Percentiles rank a stretch among this genome's conserved stretches.
These are phyloP conservation scores for Bombus breviceps DNA, from an alignment of 1,140 invertebrate species.

Conservation along the genomic window DNA sequence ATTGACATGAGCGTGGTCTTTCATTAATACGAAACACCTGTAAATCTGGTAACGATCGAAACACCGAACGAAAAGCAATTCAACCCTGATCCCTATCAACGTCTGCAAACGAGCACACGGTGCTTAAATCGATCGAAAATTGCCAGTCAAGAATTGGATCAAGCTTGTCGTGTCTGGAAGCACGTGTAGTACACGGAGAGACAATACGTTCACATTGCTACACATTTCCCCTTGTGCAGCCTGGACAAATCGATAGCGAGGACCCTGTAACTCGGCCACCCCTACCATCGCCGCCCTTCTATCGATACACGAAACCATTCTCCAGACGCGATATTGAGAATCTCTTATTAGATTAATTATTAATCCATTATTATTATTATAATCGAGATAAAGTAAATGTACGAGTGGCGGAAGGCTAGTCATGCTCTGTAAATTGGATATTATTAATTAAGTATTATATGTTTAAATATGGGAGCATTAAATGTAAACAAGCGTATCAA, in stretches of 20 bases:
- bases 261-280: conserved; percentile 56
- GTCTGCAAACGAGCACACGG: neutral
- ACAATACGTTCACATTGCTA: conserved; percentile 16
- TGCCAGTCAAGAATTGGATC: conserved; percentile 32
- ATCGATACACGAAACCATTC: neutral
- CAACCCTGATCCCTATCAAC: neutral
- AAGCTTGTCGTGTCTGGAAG: neutral
- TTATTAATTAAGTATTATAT: too few species aligned
- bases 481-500: too few species aligned
- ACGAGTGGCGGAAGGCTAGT: too few species aligned
- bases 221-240: conserved; percentile 44
- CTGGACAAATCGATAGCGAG: conserved; percentile 58
- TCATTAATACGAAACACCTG: too few species aligned
- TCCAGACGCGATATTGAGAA: neutral
- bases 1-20: neutral
- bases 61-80: neutral
- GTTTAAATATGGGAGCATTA: too few species aligned
- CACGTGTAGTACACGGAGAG: conserved; percentile 34
- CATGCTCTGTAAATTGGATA: too few species aligned
- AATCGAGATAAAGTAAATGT: too few species aligned
- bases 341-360: neutral
- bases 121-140: conserved; percentile 26
- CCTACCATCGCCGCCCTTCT: neutral
- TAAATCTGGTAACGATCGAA: neutral
- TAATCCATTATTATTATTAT: neutral